Percentiles rank a stretch among this genome's conserved stretches.
Evolutionary conservation across 64 coral and sea anemone genomes (phyloP).

Genomic region (Astreopora myriophthalma): DNA sequence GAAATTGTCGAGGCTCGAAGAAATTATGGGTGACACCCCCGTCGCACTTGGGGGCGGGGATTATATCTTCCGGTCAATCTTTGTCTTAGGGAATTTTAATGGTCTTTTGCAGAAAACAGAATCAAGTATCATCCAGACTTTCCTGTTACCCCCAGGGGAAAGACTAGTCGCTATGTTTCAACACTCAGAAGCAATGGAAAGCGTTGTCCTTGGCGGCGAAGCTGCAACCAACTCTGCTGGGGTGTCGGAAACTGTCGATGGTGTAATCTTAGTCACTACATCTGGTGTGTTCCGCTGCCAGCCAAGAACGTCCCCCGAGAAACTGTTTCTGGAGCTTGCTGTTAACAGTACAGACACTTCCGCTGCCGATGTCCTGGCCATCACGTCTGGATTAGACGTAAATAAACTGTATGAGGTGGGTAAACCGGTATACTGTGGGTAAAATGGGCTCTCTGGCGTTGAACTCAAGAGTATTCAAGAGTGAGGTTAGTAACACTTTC

Average conservation of each 20-base stretch:
- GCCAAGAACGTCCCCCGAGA: constrained; percentile 91
- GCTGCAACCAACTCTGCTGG: neutral
- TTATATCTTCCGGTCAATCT: no score
- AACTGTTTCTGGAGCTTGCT: constrained; percentile 94
- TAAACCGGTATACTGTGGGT: neutral
- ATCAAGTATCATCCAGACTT: constrained; percentile 88
- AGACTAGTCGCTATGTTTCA: constrained; percentile 74
- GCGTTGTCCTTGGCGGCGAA: neutral
- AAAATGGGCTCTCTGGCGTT: no score
- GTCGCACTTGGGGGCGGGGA: no score
- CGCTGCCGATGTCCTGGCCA: constrained; percentile 92
- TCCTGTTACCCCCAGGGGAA: constrained; percentile 73
- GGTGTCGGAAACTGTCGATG: constrained; percentile 73
- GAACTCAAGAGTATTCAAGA: no score
- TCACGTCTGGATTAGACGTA: constrained; percentile 89
- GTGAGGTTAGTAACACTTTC: no score
- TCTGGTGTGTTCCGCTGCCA: constrained; percentile 77
- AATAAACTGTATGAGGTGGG: constrained; percentile 91
- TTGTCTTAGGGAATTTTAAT: no score
- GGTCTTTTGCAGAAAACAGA: constrained; percentile 32
- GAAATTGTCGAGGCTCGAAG: no score
- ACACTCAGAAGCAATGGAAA: constrained; percentile 59
- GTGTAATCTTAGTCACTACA: constrained; percentile 77
- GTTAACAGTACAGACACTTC: constrained; percentile 88
- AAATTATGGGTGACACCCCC: no score